Evolutionary conservation across 2,888 invertebrate species (phyloP).

Genomic region (Auanema sp.): DNA sequence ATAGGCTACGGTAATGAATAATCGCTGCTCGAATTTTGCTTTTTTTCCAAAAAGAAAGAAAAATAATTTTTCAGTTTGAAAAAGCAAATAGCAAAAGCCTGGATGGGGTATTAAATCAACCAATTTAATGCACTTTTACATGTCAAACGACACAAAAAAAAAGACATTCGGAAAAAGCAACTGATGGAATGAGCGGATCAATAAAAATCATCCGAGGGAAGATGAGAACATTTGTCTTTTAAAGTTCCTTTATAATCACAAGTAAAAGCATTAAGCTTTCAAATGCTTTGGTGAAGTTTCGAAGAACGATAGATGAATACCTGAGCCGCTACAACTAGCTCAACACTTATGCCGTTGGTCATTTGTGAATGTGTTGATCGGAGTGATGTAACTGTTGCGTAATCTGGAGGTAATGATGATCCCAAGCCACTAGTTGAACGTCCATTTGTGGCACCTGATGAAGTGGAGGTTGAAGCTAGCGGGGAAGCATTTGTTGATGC

Average conservation of each 20-base stretch:
- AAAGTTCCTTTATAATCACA: slow-evolving; percentile 4
- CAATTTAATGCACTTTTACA: no score
- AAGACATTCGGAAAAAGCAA: slow-evolving; percentile 1
- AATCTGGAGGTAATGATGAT: slow-evolving; percentile 39
- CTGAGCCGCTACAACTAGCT: slow-evolving; percentile 46
- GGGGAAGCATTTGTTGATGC: no score
- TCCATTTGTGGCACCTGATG: no score
- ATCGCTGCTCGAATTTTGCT: no score
- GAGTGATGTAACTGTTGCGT: slow-evolving; percentile 48
- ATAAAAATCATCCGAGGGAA: not conserved
- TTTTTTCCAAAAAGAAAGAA: no score
- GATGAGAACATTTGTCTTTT: slow-evolving; percentile 1
- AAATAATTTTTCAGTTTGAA: no score
- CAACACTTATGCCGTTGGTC: slow-evolving; percentile 44
- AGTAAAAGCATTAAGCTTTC: not conserved
- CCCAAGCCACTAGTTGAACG: no score
- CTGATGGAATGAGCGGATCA: not conserved
- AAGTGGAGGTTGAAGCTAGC: no score
- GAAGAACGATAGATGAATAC: slow-evolving; percentile 12
- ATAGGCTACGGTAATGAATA: no score
- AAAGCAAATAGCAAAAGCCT: no score
- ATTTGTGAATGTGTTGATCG: slow-evolving; percentile 59
- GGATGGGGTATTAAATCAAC: no score
- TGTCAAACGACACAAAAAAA: not conserved
- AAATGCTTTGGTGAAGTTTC: not conserved